Conservation (phyloP, 2,888 invertebrate genomes). For the Poecilus cupreus region DNA sequence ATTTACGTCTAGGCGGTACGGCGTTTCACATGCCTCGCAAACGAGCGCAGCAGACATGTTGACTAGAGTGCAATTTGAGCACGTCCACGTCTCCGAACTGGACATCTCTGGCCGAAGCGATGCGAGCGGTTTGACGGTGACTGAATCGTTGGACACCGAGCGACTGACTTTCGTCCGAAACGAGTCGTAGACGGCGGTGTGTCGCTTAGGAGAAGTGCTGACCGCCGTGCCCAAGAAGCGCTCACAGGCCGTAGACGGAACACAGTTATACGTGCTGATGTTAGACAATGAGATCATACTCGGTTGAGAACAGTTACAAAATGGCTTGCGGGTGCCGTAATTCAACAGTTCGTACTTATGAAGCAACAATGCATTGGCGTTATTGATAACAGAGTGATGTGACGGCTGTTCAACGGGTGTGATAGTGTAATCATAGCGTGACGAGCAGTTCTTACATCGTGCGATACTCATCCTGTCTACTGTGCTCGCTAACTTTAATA, state of each 20-base stretch:
- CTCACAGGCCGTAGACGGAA: slow-evolving; percentile 50
- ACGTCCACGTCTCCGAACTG: slow-evolving; percentile 78
- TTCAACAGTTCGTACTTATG: slow-evolving; percentile 68
- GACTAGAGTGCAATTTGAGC: slow-evolving; percentile 84
- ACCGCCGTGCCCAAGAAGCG: slow-evolving; percentile 46
- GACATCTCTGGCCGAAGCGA: slow-evolving; percentile 26
- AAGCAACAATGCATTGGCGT: slow-evolving; percentile 62
- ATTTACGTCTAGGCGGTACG: slow-evolving; percentile 72
- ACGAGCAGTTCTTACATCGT: slow-evolving; percentile 70
- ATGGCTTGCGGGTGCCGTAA: slow-evolving; percentile 65
- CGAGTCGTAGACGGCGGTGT: slow-evolving; percentile 61
- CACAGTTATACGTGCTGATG: slow-evolving; percentile 61
- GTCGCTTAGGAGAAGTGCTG: slow-evolving; percentile 73
- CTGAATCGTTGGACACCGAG: slow-evolving; percentile 80
- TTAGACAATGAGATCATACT: slow-evolving; percentile 69
- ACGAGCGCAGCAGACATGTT: slow-evolving; percentile 80
- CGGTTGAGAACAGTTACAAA: slow-evolving; percentile 69
- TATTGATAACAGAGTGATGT: slow-evolving; percentile 62
- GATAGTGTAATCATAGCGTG: slow-evolving; percentile 63
- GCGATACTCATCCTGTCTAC: slow-evolving; percentile 69
- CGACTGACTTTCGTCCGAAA: slow-evolving; percentile 76
- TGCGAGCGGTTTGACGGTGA: slow-evolving; percentile 64
- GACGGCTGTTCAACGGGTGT: slow-evolving; percentile 69
- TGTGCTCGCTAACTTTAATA: slow-evolving; percentile 53
- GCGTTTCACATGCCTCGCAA: slow-evolving; percentile 86